Evolutionary conservation across 1,140 invertebrate species (phyloP), one percentile per base, ranked within the genome.

Genomic region (Lithobius niger): DNA sequence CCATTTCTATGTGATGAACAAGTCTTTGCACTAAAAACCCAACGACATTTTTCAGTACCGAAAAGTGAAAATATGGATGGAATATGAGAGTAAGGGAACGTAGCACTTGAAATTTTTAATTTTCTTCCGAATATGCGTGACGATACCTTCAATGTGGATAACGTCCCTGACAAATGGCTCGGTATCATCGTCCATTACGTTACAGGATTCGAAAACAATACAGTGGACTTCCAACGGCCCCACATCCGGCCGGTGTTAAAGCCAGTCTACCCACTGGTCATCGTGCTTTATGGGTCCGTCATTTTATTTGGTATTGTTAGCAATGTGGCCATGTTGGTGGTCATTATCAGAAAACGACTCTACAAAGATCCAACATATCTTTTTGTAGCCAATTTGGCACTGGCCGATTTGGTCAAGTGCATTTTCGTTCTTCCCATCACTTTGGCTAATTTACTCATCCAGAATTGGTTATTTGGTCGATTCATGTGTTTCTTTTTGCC

Each of bases 401-500:
- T 84, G 18, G 79, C 81, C 51, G 81, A 84, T 62, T 65, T 83
- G 0, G 67, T 83, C 16, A 82, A 84, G 65, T 82, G 81, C 62
- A 61, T 79, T 10, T 64, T 82, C 52, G 79, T 82, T 4, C 60
- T 85, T 59, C 83, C 83, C 2, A 71, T 84, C 1, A 77, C 81
- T 1, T 61, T 85, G 49, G 77, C 79, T 54, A 80, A 83, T 27
- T 69, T 84, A 57, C 71, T 84, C 1, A 69, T 84, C 28, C 76
- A 82, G 60, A 84, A 85, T 65, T 86, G 82, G 82, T 73, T 84
- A 43, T 80, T 83, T 58, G 83, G 82, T 3, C 77, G 81, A 56
- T 80, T 84, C 60, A 64, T 84, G n/a, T 86, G 83, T 66, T 83
- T 78, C 61, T n/a, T 81, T 83, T 61, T 84, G 44, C 82, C 83